phyloP scores from a whole-genome alignment of 2,888 invertebrate genomes.

The Phalangium opilio region DNA sequence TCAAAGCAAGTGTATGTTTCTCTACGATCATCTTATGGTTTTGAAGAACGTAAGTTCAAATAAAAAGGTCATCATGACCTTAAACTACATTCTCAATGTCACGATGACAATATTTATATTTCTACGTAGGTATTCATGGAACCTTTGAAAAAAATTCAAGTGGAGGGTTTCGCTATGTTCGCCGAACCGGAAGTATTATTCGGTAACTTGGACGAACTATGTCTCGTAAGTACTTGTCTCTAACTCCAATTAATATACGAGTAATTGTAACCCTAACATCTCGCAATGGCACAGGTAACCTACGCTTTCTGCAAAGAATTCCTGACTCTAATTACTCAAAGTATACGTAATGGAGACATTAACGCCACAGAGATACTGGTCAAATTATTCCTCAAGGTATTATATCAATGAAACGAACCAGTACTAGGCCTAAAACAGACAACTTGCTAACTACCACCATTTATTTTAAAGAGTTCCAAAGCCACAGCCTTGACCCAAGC shows the following conservation, averaged over 20 bases:
- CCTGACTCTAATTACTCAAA: conserved; percentile 36
- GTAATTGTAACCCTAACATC: too few relatives aligned
- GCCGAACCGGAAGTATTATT: conserved; percentile 46
- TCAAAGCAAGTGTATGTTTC: conserved; percentile 43
- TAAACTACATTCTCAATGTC: not conserved
- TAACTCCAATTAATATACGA: too few relatives aligned
- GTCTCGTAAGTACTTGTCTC: conserved; percentile 34
- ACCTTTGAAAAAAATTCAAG: conserved; percentile 46
- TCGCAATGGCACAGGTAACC: conserved; percentile 40
- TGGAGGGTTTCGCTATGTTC: conserved; percentile 45
- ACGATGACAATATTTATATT: too few relatives aligned
- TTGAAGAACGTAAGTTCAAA: conserved; percentile 39
- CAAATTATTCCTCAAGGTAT: conserved; percentile 40
- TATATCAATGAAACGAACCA: not conserved
- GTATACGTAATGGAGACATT: conserved; percentile 35
- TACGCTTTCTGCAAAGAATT: conserved; percentile 43
- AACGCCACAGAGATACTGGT: conserved; percentile 40
- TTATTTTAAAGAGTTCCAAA: conserved; percentile 31
- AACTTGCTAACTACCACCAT: not conserved
- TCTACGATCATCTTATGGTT: conserved; percentile 45
- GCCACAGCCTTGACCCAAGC: conserved; percentile 37
- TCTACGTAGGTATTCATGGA: conserved; percentile 43
- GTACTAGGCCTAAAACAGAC: not conserved
- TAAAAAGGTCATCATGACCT: not conserved
- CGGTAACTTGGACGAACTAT: conserved; percentile 44